Conservation (phyloP, 1,140 invertebrate genomes). For the Trichonephila clavipes region DNA sequence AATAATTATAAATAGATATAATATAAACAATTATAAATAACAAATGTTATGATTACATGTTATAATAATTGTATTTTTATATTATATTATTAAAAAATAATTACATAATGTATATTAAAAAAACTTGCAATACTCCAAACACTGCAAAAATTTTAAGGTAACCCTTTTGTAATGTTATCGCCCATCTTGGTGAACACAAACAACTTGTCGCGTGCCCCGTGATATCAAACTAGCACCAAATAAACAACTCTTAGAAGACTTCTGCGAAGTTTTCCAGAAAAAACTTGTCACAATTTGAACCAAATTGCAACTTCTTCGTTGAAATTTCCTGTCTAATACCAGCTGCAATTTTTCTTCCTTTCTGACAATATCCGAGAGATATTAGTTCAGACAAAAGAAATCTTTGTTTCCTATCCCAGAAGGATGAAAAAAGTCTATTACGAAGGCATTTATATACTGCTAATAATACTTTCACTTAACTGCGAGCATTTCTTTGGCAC, state of each 20-base stretch:
- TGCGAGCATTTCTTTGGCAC: slow-evolving; percentile 51
- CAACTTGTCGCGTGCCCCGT: no score
- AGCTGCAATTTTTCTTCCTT: no score
- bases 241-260: not conserved
- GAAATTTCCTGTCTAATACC: not conserved
- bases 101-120: no score
- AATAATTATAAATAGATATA: no score
- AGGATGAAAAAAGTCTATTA: slow-evolving; percentile 22
- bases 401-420: not conserved
- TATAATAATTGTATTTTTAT: no score
- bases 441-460: slow-evolving; percentile 46
- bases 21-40: no score
- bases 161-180: no score
- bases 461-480: slow-evolving; percentile 62
- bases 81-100: no score
- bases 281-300: not conserved
- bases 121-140: no score
- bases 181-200: no score
- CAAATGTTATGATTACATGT: no score
- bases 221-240: not conserved
- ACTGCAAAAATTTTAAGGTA: no score
- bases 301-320: not conserved
- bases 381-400: slow-evolving; percentile 3
- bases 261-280: not conserved
- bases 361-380: not conserved